Evolutionary conservation across 2,888 invertebrate species (phyloP).

Genomic region (Nomada lathburiana): DNA sequence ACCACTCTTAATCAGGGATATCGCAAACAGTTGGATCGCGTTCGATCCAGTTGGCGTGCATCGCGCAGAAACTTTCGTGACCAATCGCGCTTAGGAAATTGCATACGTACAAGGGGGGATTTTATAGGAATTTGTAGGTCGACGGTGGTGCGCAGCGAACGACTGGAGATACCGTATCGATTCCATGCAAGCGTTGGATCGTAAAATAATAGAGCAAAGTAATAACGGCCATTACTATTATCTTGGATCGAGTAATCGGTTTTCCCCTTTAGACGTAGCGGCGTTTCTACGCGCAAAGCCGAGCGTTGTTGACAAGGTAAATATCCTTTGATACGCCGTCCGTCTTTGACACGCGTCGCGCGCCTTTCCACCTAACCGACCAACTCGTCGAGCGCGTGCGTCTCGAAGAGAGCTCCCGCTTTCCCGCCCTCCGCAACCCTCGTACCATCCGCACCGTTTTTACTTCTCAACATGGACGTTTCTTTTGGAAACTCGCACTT

Average conservation of each 20-base stretch:
- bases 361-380: constrained; percentile 63
- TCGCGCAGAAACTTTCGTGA: too few relatives aligned
- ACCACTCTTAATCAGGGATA: too few relatives aligned
- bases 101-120: too few relatives aligned
- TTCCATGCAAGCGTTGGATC: constrained; percentile 74
- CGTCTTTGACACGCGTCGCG: constrained; percentile 78
- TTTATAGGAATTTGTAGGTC: too few relatives aligned
- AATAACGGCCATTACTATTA: constrained; percentile 78
- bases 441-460: background rate
- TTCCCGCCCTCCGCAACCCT: background rate
- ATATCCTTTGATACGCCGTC: constrained; percentile 82
- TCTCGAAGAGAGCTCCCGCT: background rate
- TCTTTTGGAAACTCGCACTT: background rate
- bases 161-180: constrained; percentile 70
- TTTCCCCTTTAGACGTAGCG: constrained; percentile 70
- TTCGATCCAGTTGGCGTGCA: too few relatives aligned
- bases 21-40: too few relatives aligned
- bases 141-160: too few relatives aligned
- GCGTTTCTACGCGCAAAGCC: constrained; percentile 72
- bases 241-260: constrained; percentile 71
- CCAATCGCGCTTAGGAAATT: too few relatives aligned
- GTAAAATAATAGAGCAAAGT: constrained; percentile 79
- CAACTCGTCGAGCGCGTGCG: background rate
- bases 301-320: constrained; percentile 80
- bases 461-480: background rate